Evolutionary conservation across 1,140 invertebrate species (phyloP), one percentile per base, ranked within the genome.

Genomic region (Ptiloglossa arizonensis): DNA sequence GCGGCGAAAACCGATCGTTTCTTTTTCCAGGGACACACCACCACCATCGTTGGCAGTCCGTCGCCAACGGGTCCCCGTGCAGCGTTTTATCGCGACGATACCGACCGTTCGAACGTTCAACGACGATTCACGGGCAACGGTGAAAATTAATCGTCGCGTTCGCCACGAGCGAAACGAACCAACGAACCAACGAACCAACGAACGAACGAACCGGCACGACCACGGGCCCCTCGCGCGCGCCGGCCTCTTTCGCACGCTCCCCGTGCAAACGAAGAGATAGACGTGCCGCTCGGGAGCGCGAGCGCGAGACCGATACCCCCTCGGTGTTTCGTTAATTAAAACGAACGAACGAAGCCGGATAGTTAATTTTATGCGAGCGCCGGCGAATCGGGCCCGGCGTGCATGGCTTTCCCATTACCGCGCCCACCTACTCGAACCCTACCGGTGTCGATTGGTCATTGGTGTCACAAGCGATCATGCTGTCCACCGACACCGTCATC

Each of bases 331-430:
- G 88, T 92, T 92, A 92, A 92, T 92, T 92, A 92, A 92, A 92
- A 88, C 87, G 81, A 85, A 83, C 82, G 81, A 73, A 78, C 83
- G 84, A 80, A n/a, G n/a, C n/a, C n/a, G n/a, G 90, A 88, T 87
- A 88, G 89, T 92, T 92, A 92, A 92, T 92, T 91, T 92, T 91
- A 92, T 92, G 91, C 91, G 90, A 87, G 86, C 89, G n/a, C n/a
- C n/a, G 89, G 85, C 87, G 81, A 89, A 87, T 87, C 79, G 86
- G 82, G 75, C 86, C n/a, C 71, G 85, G 82, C 86, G 86, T 91
- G 90, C 90, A 92, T 89, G 89, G 89, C 85, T 92, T 92, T 92
- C 89, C 90, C 90, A 92, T 92, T 92, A 91, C 87, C 83, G 86
- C 79, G 78, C 73, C 79, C 76, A 75, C 83, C 80, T 79, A 83